Evolutionary conservation across 2,113 vertebrate species (phyloP).

Genomic region (Lepus timidus): DNA sequence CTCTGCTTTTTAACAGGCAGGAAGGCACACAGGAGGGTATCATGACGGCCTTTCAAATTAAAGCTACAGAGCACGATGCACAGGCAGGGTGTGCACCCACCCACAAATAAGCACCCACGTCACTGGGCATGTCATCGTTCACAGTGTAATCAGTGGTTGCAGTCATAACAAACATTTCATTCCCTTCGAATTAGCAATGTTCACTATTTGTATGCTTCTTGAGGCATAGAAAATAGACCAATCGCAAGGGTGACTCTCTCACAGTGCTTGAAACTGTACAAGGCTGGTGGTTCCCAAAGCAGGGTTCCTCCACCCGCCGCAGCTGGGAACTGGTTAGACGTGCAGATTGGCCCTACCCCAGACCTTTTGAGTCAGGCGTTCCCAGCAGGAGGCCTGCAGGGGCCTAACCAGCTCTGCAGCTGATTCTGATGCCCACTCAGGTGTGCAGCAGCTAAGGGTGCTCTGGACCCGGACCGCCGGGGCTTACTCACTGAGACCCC

Average conservation of each 20-base stretch:
- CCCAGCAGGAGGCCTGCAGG: no score
- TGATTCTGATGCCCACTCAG: background rate
- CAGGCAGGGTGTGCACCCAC: background rate
- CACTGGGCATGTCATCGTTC: background rate
- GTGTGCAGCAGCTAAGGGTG: no score
- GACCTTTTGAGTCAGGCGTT: background rate
- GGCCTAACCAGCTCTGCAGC: background rate
- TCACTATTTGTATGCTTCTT: background rate
- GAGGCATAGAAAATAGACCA: background rate
- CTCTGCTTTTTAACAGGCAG: slow-evolving; percentile 63
- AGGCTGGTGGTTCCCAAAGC: background rate
- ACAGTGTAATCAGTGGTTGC: background rate
- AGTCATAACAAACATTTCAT: background rate
- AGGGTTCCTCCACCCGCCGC: background rate
- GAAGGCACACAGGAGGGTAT: slow-evolving; percentile 64
- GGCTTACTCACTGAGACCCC: background rate
- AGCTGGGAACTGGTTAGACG: background rate
- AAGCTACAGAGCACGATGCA: background rate
- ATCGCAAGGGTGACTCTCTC: background rate
- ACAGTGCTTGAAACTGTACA: background rate
- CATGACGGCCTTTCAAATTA: background rate
- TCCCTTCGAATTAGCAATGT: background rate
- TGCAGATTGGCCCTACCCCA: background rate
- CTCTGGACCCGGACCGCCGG: background rate
- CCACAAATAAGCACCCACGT: background rate